These are phyloP conservation scores for Grantiella picta DNA, from an alignment of 2,113 vertebrate genomes.

Conservation along the genomic window DNA sequence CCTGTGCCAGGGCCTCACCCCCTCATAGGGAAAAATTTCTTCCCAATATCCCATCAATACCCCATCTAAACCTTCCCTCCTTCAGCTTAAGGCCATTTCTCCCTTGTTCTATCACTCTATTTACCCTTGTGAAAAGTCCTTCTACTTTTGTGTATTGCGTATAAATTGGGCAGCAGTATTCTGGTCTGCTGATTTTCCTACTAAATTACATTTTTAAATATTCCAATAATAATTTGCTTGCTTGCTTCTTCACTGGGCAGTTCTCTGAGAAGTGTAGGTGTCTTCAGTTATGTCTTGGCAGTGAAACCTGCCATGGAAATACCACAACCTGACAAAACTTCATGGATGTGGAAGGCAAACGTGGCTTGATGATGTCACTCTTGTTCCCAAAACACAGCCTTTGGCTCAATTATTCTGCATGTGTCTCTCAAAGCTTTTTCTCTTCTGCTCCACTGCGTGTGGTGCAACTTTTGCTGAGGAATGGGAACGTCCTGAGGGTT, in stretches of 20 bases:
- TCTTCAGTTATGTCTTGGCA: background rate
- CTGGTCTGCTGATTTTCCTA: background rate
- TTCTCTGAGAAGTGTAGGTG: background rate
- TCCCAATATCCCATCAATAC: background rate
- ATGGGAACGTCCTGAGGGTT: background rate
- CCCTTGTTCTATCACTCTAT: background rate
- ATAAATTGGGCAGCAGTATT: background rate
- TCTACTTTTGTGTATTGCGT: background rate
- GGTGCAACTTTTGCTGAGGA: background rate
- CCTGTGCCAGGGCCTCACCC: background rate
- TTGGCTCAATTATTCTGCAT: background rate
- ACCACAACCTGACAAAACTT: background rate
- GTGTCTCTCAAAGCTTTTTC: background rate
- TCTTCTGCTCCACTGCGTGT: background rate
- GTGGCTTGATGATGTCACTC: background rate
- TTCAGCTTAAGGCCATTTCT: background rate
- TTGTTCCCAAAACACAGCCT: background rate
- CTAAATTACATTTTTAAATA: fast-evolving
- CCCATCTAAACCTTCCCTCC: background rate
- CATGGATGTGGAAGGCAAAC: background rate
- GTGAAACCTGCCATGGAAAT: background rate
- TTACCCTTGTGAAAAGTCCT: background rate
- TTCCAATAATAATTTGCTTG: background rate
- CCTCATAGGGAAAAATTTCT: background rate
- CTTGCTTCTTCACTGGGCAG: background rate